These are phyloP conservation scores for Acromyrmex charruanus DNA, from an alignment of 1,140 invertebrate species.

Conservation along the genomic window DNA sequence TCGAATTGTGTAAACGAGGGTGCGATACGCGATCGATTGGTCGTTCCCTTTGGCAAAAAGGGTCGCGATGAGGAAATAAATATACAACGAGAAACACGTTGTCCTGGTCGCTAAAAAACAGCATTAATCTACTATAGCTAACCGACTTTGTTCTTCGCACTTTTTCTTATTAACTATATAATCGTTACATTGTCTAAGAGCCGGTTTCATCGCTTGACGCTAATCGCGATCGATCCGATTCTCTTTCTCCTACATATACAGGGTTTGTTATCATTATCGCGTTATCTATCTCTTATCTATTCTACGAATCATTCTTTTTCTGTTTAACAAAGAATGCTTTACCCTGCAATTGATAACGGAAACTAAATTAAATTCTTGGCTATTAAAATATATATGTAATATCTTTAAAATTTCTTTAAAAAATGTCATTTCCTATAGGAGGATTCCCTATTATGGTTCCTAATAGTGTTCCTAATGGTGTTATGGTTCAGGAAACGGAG, in stretches of 20 bases:
- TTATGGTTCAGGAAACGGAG: neutral
- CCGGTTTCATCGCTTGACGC: slow-evolving; percentile 30
- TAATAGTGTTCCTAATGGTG: neutral
- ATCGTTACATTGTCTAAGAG: slow-evolving; percentile 54
- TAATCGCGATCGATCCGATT: slow-evolving; percentile 24
- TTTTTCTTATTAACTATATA: slow-evolving; percentile 35
- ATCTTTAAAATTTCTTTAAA: neutral
- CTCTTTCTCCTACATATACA: neutral
- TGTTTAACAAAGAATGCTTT: neutral
- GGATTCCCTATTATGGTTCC: neutral
- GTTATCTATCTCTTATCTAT: neutral
- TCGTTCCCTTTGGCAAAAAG: slow-evolving; percentile 48
- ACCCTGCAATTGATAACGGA: neutral
- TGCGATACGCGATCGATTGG: slow-evolving; percentile 51
- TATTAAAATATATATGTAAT: neutral
- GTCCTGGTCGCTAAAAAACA: slow-evolving; percentile 38
- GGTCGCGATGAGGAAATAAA: slow-evolving; percentile 58
- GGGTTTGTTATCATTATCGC: slow-evolving; percentile 1
- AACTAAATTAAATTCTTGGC: neutral
- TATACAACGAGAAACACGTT: slow-evolving; percentile 48
- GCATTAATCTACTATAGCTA: slow-evolving; percentile 22
- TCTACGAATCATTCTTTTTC: slow-evolving; percentile 11
- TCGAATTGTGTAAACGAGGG: slow-evolving; percentile 13
- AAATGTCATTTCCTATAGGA: neutral
- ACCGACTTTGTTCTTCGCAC: slow-evolving; percentile 41